A percentile compares a stretch with the other conserved stretches of the same genome.
Conservation (phyloP, 2,113 vertebrate species). For the Aspiorhynchus laticeps region DNA sequence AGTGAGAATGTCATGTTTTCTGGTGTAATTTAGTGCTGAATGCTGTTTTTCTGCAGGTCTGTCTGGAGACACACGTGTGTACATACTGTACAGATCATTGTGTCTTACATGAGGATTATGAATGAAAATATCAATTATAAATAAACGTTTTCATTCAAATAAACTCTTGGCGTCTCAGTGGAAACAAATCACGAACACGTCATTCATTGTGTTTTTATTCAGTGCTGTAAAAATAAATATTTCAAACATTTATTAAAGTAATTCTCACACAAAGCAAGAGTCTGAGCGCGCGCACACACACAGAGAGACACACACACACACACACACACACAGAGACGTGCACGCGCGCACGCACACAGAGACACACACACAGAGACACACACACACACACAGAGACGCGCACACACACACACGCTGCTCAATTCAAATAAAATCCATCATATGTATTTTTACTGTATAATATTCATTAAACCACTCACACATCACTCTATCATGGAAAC, state of each 20-base stretch:
- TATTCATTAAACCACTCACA: background rate
- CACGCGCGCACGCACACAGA: background rate
- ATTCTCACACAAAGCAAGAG: background rate
- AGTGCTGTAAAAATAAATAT: constrained; percentile 46
- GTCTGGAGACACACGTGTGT: no score
- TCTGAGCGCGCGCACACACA: background rate
- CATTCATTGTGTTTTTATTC: background rate
- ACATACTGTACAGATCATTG: no score
- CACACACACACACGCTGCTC: no score
- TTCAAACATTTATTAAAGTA: constrained; percentile 26
- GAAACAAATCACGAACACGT: background rate
- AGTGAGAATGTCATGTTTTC: no score
- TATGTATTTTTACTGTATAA: background rate
- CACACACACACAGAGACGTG: background rate
- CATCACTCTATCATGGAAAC: background rate
- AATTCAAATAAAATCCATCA: background rate
- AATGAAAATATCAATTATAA: background rate
- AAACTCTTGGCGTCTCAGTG: background rate
- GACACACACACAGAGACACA: background rate
- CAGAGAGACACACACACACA: background rate
- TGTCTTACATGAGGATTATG: background rate
- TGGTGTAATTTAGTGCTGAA: no score
- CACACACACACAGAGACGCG: background rate
- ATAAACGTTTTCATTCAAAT: background rate
- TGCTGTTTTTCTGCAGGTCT: no score